Percentiles rank a stretch among this genome's conserved stretches.
Conservation (phyloP, 2,113 vertebrate genomes). For the Todiramphus saurophagus region DNA sequence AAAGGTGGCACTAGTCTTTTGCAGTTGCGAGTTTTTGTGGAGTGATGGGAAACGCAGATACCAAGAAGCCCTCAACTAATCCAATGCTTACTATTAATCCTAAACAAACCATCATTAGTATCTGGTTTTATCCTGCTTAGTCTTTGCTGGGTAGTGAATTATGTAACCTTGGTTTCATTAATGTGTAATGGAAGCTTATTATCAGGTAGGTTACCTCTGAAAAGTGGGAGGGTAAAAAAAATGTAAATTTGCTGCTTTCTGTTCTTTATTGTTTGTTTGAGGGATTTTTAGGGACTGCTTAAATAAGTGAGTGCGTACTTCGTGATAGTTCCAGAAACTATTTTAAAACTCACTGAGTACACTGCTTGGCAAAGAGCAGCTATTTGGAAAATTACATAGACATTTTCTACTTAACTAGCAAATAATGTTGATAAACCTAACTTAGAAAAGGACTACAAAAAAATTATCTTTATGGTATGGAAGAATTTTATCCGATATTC, state of each 20-base stretch:
- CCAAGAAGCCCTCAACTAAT: conserved; percentile 60
- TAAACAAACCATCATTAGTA: conserved; percentile 69
- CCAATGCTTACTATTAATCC: conserved; percentile 72
- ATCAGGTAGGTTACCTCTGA: not conserved
- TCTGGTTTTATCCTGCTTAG: conserved; percentile 72
- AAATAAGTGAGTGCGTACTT: not conserved
- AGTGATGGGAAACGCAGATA: conserved; percentile 10
- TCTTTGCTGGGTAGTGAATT: conserved; percentile 45
- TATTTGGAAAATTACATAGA: not conserved
- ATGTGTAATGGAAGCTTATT: conserved; percentile 39
- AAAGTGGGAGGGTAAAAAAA: not conserved
- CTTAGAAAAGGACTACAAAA: not conserved
- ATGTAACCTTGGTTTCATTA: conserved; percentile 66
- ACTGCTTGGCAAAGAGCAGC: not conserved
- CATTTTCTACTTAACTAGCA: not conserved
- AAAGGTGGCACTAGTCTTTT: conserved; percentile 60
- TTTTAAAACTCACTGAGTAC: not conserved
- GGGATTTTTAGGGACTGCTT: not conserved
- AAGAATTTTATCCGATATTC: not conserved
- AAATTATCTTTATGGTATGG: not conserved
- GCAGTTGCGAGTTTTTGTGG: not conserved
- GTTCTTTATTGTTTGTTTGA: not conserved
- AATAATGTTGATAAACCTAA: not conserved
- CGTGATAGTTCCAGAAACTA: not conserved
- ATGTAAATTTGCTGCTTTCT: not conserved